Evolutionary conservation across 2,113 vertebrate genomes (phyloP).

Genomic region (Rhinoptilus africanus): DNA sequence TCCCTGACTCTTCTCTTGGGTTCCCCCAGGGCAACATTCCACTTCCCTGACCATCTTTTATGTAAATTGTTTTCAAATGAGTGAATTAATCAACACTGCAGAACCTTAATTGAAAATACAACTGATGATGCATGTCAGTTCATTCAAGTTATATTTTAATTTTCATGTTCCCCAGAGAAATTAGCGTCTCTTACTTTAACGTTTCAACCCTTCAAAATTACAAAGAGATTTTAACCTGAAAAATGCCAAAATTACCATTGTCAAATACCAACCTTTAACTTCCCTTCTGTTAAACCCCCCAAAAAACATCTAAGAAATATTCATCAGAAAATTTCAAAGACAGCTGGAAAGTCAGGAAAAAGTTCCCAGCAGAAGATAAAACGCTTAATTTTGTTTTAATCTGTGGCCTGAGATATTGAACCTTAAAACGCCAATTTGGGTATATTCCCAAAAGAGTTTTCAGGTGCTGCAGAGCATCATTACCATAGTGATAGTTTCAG

Average conservation of each 20-base stretch:
- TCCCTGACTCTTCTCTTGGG: slow-evolving; percentile 4
- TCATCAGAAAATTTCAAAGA: not conserved
- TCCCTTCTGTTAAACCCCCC: not conserved
- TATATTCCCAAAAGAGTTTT: not conserved
- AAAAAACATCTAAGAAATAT: not conserved
- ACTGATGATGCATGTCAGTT: slow-evolving; percentile 52
- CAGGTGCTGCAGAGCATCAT: not conserved
- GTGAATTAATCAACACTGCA: slow-evolving; percentile 60
- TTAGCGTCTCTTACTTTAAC: not conserved
- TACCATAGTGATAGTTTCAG: not conserved
- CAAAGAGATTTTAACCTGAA: not conserved
- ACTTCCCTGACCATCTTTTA: slow-evolving; percentile 30
- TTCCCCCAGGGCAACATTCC: slow-evolving; percentile 31
- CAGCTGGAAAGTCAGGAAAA: not conserved
- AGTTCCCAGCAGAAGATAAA: not conserved
- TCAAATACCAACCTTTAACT: not conserved
- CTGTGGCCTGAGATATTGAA: not conserved
- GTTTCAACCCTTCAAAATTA: not conserved
- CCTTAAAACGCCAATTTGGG: not conserved
- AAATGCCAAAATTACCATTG: not conserved
- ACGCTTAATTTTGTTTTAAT: not conserved
- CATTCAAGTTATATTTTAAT: slow-evolving; percentile 48
- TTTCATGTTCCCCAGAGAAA: slow-evolving; percentile 28
- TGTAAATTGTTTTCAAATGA: slow-evolving; percentile 65
- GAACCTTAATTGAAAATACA: slow-evolving; percentile 63